Conservation (phyloP, 2,113 vertebrate genomes). For the Galeopterus variegatus region DNA sequence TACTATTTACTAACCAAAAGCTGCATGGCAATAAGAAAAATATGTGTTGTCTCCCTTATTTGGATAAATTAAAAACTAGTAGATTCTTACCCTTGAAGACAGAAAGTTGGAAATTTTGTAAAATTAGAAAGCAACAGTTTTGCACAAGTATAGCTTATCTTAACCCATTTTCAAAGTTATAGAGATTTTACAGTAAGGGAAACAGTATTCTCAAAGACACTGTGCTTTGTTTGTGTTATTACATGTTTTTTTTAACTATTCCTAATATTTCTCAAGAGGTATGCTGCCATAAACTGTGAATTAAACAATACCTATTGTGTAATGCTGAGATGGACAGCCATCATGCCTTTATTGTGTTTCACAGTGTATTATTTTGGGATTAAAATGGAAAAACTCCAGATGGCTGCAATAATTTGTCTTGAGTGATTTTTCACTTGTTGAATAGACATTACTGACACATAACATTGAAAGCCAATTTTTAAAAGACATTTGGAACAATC, state of each 20-base stretch:
- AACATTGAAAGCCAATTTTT: conserved; percentile 57
- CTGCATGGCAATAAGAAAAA: not conserved
- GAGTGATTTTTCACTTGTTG: conserved; percentile 1
- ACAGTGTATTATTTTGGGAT: conserved; percentile 63
- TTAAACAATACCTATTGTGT: not conserved
- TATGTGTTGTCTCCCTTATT: not conserved
- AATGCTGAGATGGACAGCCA: conserved; percentile 25
- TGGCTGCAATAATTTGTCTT: conserved; percentile 51
- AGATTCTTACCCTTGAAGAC: not conserved
- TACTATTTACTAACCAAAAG: not conserved
- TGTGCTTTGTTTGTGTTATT: not conserved
- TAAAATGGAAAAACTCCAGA: conserved; percentile 66
- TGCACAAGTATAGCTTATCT: not conserved
- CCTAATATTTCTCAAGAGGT: conserved; percentile 56
- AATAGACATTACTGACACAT: not conserved
- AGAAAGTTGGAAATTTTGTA: not conserved
- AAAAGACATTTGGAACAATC: conserved; percentile 37
- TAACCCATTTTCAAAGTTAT: conserved; percentile 11
- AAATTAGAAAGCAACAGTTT: not conserved
- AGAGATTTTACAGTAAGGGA: not conserved
- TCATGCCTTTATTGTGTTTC: conserved; percentile 17
- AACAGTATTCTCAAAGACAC: not conserved
- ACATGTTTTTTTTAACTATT: not conserved
- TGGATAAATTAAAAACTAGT: not conserved
- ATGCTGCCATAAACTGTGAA: not conserved